Evolutionary conservation across 2,797 vertebrate species (phyloP), one percentile per base, ranked within the genome.

Genomic region (Neomorphus geoffroyi): DNA sequence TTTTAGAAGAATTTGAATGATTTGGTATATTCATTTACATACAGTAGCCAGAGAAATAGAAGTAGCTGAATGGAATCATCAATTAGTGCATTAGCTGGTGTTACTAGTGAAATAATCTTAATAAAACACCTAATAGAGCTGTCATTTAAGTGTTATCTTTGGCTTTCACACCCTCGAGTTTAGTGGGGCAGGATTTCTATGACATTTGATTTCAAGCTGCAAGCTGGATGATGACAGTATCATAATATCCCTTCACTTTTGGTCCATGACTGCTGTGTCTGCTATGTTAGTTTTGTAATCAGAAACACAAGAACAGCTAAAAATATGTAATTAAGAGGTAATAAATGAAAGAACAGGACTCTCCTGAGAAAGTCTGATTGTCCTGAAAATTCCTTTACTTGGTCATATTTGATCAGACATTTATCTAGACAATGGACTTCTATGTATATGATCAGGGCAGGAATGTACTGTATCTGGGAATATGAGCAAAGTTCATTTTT

Each of bases 401-500:
- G 41, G 60, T 92, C 73, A 71, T 90, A 61, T 92, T 90, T 91
- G 87, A 86, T 92, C 66, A 84, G 73, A 93, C 87, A 81, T 90
- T 94, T 94, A 43, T 86, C 86, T 90, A 87, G 77, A 85, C 83
- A 79, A 86, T 80, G 48, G 67, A 67, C 45, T 77, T 87, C 66
- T 77, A 12, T 50, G 70, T 57, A 57, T 91, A 65, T 75, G 72
- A 89, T 77, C 54, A 64, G 74, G 71, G 60, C n/a, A 92, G 60
- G 64, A 93, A 96, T 57, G 64, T 93, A 82, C 82, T 85, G 78
- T 95, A 87, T 84, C 94, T 84, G 24, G 22, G 57, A 92, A 93
- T 86, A 72, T 65, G 90, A 94, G 73, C 28, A 86, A 82, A 91
- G 60, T 88, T 96, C 94, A 97, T 96, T 97, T 95, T 95, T 96